phyloP scores from a whole-genome alignment of 2,888 invertebrate genomes.

The Cosmia pyralina region DNA sequence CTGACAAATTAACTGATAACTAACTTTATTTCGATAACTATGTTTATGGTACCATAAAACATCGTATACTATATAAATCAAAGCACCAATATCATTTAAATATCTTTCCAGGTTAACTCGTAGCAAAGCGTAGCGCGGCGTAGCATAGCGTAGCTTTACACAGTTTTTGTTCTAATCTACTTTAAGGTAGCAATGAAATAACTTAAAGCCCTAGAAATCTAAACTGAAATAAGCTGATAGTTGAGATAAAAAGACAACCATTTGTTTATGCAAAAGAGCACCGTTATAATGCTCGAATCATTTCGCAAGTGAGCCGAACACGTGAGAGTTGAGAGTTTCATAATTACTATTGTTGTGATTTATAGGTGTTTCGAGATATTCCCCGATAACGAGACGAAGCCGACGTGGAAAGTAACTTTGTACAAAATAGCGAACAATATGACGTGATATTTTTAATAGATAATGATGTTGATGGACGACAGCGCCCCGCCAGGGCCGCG shows the following conservation, averaged over 20 bases:
- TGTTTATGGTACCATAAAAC: slow-evolving; percentile 16
- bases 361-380: slow-evolving; percentile 85
- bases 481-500: slow-evolving; percentile 77
- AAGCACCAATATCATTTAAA: slow-evolving; percentile 6
- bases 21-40: slow-evolving; percentile 15
- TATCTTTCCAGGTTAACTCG: not conserved
- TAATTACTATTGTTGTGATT: slow-evolving; percentile 86
- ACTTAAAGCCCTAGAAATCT: not conserved
- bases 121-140: not conserved
- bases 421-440: slow-evolving; percentile 89
- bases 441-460: slow-evolving; percentile 90
- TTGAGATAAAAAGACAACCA: slow-evolving; percentile 35
- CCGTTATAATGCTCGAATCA: slow-evolving; percentile 56
- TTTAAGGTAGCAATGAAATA: not conserved
- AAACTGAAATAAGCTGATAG: not conserved
- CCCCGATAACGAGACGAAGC: slow-evolving; percentile 74
- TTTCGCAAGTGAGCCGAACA: slow-evolving; percentile 70
- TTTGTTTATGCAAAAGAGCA: slow-evolving; percentile 66
- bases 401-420: slow-evolving; percentile 85
- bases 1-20: slow-evolving; percentile 8
- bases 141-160: not conserved
- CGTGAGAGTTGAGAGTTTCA: slow-evolving; percentile 75
- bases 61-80: slow-evolving; percentile 6
- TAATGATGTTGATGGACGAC: slow-evolving; percentile 89
- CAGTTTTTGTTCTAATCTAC: not conserved